Base-by-base conservation (phyloP, 1,140 invertebrate species). In the Calycopis cecrops region DNA sequence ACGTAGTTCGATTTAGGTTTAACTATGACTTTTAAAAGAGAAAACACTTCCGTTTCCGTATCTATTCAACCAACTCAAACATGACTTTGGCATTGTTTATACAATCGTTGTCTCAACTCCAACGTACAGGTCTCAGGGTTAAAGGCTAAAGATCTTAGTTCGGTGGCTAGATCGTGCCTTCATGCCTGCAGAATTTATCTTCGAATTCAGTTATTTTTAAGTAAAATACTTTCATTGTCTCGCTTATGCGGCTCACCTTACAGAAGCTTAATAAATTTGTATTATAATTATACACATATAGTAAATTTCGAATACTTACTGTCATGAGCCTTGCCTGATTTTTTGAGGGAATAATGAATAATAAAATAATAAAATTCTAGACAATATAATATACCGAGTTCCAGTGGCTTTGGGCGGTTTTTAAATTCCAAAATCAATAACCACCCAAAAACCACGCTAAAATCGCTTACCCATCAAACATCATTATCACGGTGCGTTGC, bases 131-230 rank as follows among this genome's bases (percentile, higher is more conserved):
- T 35, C 56, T 40, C 35, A 28, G 38, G 59, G 59, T 60, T 38
- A 50, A 50, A 62, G 67, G 63, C 57, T 65, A 67, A 56, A 67
- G 64, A 63, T 69, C 59, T 52, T 60, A 63, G 66, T 67, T 65
- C 62, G 58, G 50, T 52, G 53, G 35, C 42, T 60, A 52, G 54
- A 65, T 68, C 63, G 66, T 60, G 66, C 66, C 42, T 56, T 61
- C 60, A 68, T 65, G 66, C 58, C 42, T 57, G 49, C 40, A 34
- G 37, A 51, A 54, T 54, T 54, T 54, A 54, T 54, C 52, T 33
- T 51, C 33, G 49, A 51, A 28, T 28, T 51, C 14, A 16, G 28
- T 51, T 51, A 16, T 51, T 34, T 37, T 16, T n/a, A 35, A 17
- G 9, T 35, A 51, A 28, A 28, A 6, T 28, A 28, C 21, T 51